Evolutionary conservation across 2,888 invertebrate genomes (phyloP).

Genomic region (Drosophila prolongata): DNA sequence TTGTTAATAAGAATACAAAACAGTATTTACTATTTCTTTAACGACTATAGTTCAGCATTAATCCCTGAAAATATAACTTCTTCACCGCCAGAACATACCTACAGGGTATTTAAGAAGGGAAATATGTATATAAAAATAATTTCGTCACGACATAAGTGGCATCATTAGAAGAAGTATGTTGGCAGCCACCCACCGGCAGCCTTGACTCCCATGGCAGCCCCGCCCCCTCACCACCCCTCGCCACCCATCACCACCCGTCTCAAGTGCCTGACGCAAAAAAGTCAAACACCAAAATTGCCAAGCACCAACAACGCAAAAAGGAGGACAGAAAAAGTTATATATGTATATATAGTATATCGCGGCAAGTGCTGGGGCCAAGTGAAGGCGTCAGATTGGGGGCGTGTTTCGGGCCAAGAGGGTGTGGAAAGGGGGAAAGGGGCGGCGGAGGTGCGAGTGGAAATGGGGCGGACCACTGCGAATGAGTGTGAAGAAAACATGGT

Average conservation of each 20-base stretch:
- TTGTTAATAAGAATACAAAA: too few relatives aligned
- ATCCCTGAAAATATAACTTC: neutral
- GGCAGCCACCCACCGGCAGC: constrained; percentile 44
- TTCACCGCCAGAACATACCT: neutral
- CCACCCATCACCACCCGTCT: constrained; percentile 46
- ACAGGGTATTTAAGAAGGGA: constrained; percentile 47
- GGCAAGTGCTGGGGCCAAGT: constrained; percentile 40
- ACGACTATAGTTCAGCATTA: neutral
- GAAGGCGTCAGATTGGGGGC: constrained; percentile 42
- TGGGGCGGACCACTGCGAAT: constrained; percentile 48
- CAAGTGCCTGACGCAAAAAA: constrained; percentile 74
- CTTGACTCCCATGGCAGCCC: constrained; percentile 7
- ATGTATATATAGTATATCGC: constrained; percentile 47
- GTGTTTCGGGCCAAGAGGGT: constrained; percentile 17
- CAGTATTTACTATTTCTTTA: too few relatives aligned
- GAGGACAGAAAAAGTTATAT: constrained; percentile 48
- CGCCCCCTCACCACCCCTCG: neutral
- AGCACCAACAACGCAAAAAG: constrained; percentile 41
- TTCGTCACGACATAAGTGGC: constrained; percentile 81
- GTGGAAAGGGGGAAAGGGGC: neutral
- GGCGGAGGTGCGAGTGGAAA: neutral
- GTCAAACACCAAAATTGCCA: constrained; percentile 77
- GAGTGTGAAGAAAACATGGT: constrained; percentile 79
- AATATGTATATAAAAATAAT: constrained; percentile 70
- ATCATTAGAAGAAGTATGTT: constrained; percentile 74